A percentile compares a stretch with the other conserved stretches of the same genome.
Conservation (phyloP, 2,113 vertebrate genomes). For the Motacilla alba region DNA sequence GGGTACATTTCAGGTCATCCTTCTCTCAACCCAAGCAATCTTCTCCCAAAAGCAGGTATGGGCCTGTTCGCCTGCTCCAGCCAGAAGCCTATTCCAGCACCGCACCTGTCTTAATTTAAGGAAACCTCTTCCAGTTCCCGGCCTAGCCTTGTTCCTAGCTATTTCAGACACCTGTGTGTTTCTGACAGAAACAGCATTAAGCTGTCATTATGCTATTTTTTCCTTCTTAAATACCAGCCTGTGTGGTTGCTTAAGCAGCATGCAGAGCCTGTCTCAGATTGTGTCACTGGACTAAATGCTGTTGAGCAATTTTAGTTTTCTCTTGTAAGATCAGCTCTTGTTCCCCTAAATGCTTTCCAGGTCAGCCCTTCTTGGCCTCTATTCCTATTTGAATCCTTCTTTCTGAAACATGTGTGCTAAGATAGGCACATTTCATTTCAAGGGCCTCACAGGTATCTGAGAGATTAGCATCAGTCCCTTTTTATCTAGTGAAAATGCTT, state of each 20-base stretch:
- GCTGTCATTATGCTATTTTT: background rate
- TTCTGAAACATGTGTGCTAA: background rate
- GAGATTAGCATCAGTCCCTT: background rate
- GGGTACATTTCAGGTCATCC: background rate
- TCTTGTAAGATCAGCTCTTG: background rate
- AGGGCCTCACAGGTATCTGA: fast-evolving
- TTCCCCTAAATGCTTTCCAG: background rate
- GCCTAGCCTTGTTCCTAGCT: background rate
- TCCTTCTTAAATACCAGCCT: background rate
- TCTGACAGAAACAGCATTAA: background rate
- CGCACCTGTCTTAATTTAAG: background rate
- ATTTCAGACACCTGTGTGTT: background rate
- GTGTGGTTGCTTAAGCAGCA: background rate
- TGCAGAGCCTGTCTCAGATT: background rate
- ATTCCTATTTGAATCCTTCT: background rate
- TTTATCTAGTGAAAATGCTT: background rate
- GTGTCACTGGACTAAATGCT: background rate
- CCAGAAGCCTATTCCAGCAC: background rate
- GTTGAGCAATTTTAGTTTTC: background rate
- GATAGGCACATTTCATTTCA: background rate
- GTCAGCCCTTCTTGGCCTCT: background rate
- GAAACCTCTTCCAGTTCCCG: background rate
- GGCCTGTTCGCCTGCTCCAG: background rate
- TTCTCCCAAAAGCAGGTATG: background rate
- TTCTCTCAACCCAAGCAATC: background rate